These are phyloP conservation scores for Lycorma delicatula DNA, from an alignment of 1,140 invertebrate genomes.

Conservation along the genomic window DNA sequence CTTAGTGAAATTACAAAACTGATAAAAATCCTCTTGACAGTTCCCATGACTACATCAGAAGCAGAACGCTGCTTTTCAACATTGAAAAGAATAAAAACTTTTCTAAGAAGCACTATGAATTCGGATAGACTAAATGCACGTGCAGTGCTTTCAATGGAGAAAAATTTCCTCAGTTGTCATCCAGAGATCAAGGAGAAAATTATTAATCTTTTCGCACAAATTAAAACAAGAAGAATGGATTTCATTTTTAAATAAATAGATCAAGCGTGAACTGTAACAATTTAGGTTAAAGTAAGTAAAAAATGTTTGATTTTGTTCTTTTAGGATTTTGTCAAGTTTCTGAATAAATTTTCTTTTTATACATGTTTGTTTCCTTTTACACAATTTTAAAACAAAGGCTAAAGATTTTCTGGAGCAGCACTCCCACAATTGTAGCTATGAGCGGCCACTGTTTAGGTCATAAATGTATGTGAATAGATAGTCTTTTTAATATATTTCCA, in stretches of 20 bases:
- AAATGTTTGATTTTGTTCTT: neutral
- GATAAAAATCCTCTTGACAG: slow-evolving; percentile 22
- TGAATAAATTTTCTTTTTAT: neutral
- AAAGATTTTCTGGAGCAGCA: neutral
- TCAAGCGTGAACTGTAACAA: neutral
- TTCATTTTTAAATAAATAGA: slow-evolving; percentile 20
- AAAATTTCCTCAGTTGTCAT: slow-evolving; percentile 21
- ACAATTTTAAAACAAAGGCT: neutral
- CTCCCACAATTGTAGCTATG: neutral
- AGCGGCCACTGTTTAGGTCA: no score
- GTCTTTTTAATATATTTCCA: no score
- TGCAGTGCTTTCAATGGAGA: slow-evolving; percentile 18
- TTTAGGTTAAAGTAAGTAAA: neutral
- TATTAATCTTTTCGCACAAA: slow-evolving; percentile 23
- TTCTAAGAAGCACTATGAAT: slow-evolving; percentile 14
- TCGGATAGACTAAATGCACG: slow-evolving; percentile 14
- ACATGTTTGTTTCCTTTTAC: neutral
- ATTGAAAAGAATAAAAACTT: slow-evolving; percentile 21
- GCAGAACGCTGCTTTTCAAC: slow-evolving; percentile 21
- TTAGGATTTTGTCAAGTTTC: neutral
- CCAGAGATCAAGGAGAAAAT: slow-evolving; percentile 27
- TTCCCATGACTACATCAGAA: slow-evolving; percentile 22
- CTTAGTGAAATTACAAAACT: slow-evolving; percentile 26
- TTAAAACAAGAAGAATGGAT: slow-evolving; percentile 22
- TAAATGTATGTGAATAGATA: no score